These are phyloP conservation scores for Drosophila affinis DNA, from an alignment of 2,888 invertebrate species.

Conservation along the genomic window DNA sequence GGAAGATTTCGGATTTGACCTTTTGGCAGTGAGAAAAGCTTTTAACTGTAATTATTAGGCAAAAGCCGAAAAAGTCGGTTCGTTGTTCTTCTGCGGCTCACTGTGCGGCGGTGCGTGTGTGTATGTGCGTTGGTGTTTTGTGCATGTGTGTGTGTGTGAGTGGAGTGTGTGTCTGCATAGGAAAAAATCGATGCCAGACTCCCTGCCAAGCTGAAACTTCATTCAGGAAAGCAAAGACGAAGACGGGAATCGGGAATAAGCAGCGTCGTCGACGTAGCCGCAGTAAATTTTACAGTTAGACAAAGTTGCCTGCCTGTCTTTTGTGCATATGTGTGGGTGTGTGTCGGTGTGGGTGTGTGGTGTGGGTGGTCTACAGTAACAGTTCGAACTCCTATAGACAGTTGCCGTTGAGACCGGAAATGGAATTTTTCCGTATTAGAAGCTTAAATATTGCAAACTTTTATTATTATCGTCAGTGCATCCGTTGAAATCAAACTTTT, in stretches of 20 bases:
- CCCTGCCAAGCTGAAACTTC: slow-evolving; percentile 69
- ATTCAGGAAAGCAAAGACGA: slow-evolving; percentile 70
- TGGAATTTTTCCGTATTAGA: slow-evolving; percentile 61
- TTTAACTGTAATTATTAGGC: slow-evolving; percentile 59
- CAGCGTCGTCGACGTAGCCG: slow-evolving; percentile 40
- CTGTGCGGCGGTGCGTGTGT: slow-evolving; percentile 29
- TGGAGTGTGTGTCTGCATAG: slow-evolving; percentile 53
- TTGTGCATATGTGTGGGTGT: slow-evolving; percentile 11
- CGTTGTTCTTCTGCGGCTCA: slow-evolving; percentile 29
- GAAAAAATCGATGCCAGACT: slow-evolving; percentile 79
- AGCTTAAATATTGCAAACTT: slow-evolving; percentile 62
- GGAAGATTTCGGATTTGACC: slow-evolving; percentile 71
- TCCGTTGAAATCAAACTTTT: slow-evolving; percentile 25
- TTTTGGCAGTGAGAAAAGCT: slow-evolving; percentile 62
- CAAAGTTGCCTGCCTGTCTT: slow-evolving; percentile 59
- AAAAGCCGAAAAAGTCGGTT: slow-evolving; percentile 41
- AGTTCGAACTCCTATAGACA: slow-evolving; percentile 45
- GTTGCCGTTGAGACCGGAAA: slow-evolving; percentile 69
- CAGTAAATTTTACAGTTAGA: slow-evolving; percentile 74
- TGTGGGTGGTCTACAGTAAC: slow-evolving; percentile 26
- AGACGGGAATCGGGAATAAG: slow-evolving; percentile 25
- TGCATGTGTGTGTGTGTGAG: slow-evolving; percentile 38
- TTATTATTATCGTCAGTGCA: slow-evolving; percentile 41
- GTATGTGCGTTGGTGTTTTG: slow-evolving; percentile 31
- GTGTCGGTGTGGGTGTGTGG: slow-evolving; percentile 29